These are phyloP conservation scores for Sinhomidia bicolor DNA, from an alignment of 2,888 invertebrate species.

Conservation along the genomic window DNA sequence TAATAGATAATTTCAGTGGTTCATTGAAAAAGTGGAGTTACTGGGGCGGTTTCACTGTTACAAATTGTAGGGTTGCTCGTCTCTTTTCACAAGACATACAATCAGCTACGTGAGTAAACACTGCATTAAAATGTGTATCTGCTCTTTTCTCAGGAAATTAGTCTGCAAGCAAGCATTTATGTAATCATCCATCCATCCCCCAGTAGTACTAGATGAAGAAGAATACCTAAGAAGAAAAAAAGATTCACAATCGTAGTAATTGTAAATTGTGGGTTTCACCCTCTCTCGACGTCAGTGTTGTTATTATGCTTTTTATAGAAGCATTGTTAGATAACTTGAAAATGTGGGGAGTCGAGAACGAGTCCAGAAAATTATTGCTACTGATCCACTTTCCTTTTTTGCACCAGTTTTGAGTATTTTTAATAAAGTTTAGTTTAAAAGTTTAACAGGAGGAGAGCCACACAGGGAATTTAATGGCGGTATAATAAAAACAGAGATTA, in stretches of 20 bases:
- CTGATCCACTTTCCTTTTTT: slow-evolving; percentile 41
- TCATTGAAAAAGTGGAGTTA: slow-evolving; percentile 63
- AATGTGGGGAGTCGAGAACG: background rate
- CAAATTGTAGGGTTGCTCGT: slow-evolving; percentile 66
- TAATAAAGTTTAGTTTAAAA: too few species aligned
- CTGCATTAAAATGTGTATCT: background rate
- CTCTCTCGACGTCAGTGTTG: slow-evolving; percentile 55
- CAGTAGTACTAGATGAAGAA: slow-evolving; percentile 25
- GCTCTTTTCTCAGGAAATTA: slow-evolving; percentile 58
- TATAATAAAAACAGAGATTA: background rate
- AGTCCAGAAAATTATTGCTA: background rate
- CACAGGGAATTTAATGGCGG: background rate
- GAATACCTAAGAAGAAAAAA: slow-evolving; percentile 10
- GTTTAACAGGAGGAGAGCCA: too few species aligned
- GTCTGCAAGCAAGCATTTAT: slow-evolving; percentile 56
- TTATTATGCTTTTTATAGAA: slow-evolving; percentile 26
- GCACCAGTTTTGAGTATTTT: slow-evolving; percentile 19
- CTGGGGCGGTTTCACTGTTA: slow-evolving; percentile 64
- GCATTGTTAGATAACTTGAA: background rate
- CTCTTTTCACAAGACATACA: slow-evolving; percentile 16
- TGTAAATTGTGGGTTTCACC: slow-evolving; percentile 68
- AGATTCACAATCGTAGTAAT: slow-evolving; percentile 64
- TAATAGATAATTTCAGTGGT: slow-evolving; percentile 40
- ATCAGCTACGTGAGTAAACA: slow-evolving; percentile 53
- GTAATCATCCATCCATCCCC: slow-evolving; percentile 61